A percentile compares a stretch with the other conserved stretches of the same genome.
phyloP scores from a whole-genome alignment of 1,140 invertebrate genomes.

The Leptonema lineaticorne region DNA sequence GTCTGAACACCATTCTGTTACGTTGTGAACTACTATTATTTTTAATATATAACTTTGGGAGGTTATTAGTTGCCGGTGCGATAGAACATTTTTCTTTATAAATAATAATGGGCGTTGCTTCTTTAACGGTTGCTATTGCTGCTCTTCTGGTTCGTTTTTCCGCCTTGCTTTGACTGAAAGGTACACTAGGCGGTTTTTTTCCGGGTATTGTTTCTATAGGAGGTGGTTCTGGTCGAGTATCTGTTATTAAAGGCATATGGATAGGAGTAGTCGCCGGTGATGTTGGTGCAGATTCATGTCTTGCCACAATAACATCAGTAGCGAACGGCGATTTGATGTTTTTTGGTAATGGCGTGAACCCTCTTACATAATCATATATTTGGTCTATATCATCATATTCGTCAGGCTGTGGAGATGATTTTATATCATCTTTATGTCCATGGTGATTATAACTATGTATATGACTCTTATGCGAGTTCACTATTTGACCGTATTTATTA shows the following conservation, averaged over 20 bases:
- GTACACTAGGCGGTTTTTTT: conserved; percentile 60
- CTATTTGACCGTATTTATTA: conserved; percentile 50
- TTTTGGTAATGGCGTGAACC: conserved; percentile 85
- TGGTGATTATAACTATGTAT: conserved; percentile 53
- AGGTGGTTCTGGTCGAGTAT: conserved; percentile 80
- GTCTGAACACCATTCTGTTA: conserved; percentile 64
- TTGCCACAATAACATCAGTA: conserved; percentile 47
- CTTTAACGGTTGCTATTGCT: conserved; percentile 51
- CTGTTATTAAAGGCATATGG: conserved; percentile 58
- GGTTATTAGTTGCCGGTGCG: conserved; percentile 50
- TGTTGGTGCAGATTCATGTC: conserved; percentile 53
- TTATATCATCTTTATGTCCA: conserved; percentile 54
- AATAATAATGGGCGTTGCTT: conserved; percentile 59
- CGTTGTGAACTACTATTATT: conserved; percentile 67
- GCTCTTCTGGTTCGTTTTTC: conserved; percentile 67
- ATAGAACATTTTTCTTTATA: conserved; percentile 55
- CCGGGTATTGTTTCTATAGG: conserved; percentile 89
- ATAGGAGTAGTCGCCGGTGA: conserved; percentile 55
- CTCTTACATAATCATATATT: conserved; percentile 93
- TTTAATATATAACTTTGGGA: conserved; percentile 76
- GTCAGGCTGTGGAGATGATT: conserved; percentile 63
- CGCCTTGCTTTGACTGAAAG: conserved; percentile 56
- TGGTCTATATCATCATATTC: conserved; percentile 96
- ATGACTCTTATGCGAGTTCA: conserved; percentile 50
- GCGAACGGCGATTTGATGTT: conserved; percentile 70